Base-by-base conservation (phyloP, 2,888 invertebrate species). In the Pocota personata region DNA sequence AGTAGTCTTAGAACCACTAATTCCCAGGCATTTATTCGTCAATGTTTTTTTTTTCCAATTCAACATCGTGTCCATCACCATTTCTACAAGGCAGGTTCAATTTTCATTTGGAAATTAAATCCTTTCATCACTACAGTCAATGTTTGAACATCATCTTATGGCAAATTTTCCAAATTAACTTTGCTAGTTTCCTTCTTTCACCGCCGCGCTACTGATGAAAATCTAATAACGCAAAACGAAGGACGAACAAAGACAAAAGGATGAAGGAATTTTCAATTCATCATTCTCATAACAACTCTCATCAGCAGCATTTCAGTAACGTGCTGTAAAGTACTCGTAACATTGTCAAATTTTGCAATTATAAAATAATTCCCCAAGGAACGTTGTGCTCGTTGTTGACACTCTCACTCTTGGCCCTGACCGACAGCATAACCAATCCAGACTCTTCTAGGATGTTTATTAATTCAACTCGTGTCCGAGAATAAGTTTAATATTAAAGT, bases 271-370 rank as follows among this genome's bases (percentile, higher is more conserved):
- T 71, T 64, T 40, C 21, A 52, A 69, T 40, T 57, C 35, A 75
- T 55, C 58, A 52, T 52, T 60, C 48, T 72, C 12, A 57, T 21
- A 58, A 72, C 55, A 16, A n/a, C 67, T 78, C 37, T 46, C 73
- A 73, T 73, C 67, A 69, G 6, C 43, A 32, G 10, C 21, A 57
- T 16, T 14, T 2, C 30, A 58, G 43, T 37, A 43, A 75, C 60
- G 46, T 83, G 32, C 50, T 40, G 40, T 37, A 64, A 52, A 64
- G 40, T n/a, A n/a, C n/a, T n/a, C n/a, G n/a, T 58, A 64, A 52
- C 64, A 69, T 66, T 80, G 64, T 79, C 64, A 69, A 76, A 84
- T 75, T 79, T 79, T 64, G 79, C 84, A 84, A 75, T 84, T 80
- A 84, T 71, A 60, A 58, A 84, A 57, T 64, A 75, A 75, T 78